Base-by-base conservation (phyloP, 2,888 invertebrate genomes). In the Trissoscelio sp. region DNA sequence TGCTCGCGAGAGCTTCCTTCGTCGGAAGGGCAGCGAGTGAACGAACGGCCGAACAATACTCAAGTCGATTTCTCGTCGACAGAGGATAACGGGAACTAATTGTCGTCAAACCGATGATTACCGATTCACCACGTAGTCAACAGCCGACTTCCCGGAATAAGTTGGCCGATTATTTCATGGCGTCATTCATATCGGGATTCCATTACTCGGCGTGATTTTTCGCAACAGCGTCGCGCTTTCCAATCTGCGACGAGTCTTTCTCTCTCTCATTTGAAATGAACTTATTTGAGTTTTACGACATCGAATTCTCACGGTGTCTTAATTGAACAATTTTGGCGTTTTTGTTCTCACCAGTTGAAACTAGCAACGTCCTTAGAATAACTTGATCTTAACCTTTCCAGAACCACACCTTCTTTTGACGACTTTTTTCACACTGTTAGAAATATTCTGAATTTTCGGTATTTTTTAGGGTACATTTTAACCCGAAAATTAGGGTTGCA, bases 101-200 rank as follows among this genome's bases (percentile, higher is more conserved):
- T 66, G 79, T 66, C 75, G 64, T 75, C 75, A 70, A 79, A 79
- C 77, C 73, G 70, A 70, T 82, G 66, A 82, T 81, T 81, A 81
- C 81, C 78, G 81, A 81, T 81, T 81, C 46, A 81, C 73, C 69
- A 73, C 81, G 81, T 81, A 73, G 77, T 78, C 77, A 48, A 53
- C 24, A 31, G 48, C 34, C 51, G 22, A 39, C 69, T 81, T 78
- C 77, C 62, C 55, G 82, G 82, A 82, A 82, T 78, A 57, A 69
- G 57, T 14, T n/a, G 78, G 34, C 60, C 44, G 58, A 72, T 79
- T 66, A 79, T 72, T 72, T 70, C 62, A 64, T 64, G 66, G 57
- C 79, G 75, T 75, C 79, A 79, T 82, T 82, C 79, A 75, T 66
- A 82, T 74, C 66, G 82, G 48, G 78, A 70, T 66, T 70, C 78